Evolutionary conservation across 2,797 vertebrate species (phyloP).

Genomic region (Pachyuromys duprasi): DNA sequence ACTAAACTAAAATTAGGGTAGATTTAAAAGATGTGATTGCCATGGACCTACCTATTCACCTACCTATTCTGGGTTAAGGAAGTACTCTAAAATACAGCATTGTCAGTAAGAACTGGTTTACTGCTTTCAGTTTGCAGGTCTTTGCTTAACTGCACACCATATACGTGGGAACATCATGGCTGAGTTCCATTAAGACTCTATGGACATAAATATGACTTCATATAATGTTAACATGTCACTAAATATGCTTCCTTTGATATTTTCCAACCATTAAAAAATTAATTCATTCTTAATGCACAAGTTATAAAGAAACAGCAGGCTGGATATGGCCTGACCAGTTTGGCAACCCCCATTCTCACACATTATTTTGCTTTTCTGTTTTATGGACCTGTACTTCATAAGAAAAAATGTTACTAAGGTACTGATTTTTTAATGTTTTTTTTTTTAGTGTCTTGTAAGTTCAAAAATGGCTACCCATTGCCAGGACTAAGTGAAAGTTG

Average conservation of each 20-base stretch:
- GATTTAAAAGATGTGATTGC: conserved; percentile 39
- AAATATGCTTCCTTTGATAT: conserved; percentile 44
- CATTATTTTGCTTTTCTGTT: conserved; percentile 45
- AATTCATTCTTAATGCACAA: conserved; percentile 24
- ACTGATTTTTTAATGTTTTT: not conserved
- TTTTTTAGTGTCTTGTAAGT: not conserved
- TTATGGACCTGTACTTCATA: conserved; percentile 26
- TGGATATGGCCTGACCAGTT: not conserved
- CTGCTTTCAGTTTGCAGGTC: conserved; percentile 7
- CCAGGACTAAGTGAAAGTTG: not conserved
- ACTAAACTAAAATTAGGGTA: conserved; percentile 39
- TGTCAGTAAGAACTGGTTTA: not conserved
- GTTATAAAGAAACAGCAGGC: not conserved
- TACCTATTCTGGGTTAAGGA: not conserved
- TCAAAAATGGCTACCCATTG: not conserved
- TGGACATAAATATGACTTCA: conserved; percentile 26
- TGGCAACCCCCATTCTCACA: not conserved
- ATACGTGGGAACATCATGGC: not conserved
- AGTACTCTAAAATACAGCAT: not conserved
- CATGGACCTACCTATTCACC: not conserved
- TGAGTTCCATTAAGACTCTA: conserved; percentile 13
- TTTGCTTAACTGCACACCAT: not conserved
- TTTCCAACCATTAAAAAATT: conserved; percentile 48
- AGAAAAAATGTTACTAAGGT: not conserved
- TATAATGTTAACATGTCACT: conserved; percentile 30